Conservation (phyloP, 2,797 vertebrate species). For the Ctenopoma kingsleyae region DNA sequence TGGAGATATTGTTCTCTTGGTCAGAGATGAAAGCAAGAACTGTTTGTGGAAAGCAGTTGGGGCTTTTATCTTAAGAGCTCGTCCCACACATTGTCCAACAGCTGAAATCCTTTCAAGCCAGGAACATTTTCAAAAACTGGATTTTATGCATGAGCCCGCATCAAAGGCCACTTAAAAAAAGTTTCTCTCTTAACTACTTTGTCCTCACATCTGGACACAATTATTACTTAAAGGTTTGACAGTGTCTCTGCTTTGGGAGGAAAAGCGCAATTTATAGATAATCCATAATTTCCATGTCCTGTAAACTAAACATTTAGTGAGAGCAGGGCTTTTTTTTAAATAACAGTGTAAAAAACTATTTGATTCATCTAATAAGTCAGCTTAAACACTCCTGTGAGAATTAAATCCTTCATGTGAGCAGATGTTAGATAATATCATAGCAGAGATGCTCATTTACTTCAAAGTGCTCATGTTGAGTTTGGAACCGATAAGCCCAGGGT, state of each 20-base stretch:
- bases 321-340: slow-evolving; percentile 13
- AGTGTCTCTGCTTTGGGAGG: slow-evolving; percentile 42
- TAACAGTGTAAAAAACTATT: slow-evolving; percentile 12
- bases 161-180: slow-evolving; percentile 72
- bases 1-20: slow-evolving; percentile 78
- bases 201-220: slow-evolving; percentile 85
- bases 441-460: slow-evolving; percentile 47
- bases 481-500: slow-evolving; percentile 53
- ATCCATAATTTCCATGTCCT: slow-evolving; percentile 38
- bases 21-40: slow-evolving; percentile 79
- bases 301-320: slow-evolving; percentile 33
- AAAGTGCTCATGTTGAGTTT: slow-evolving; percentile 62
- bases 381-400: slow-evolving; percentile 19
- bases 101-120: slow-evolving; percentile 76
- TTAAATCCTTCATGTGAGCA: slow-evolving; percentile 34
- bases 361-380: slow-evolving; percentile 26
- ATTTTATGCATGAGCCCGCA: slow-evolving; percentile 74
- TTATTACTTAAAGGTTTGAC: slow-evolving; percentile 79
- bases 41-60: slow-evolving; percentile 80
- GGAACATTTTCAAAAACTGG: slow-evolving; percentile 67
- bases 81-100: slow-evolving; percentile 79
- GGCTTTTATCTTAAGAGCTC: slow-evolving; percentile 73
- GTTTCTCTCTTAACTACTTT: slow-evolving; percentile 60
- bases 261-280: slow-evolving; percentile 54
- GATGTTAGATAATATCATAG: slow-evolving; percentile 53